phyloP scores from a whole-genome alignment of 2,888 invertebrate species.

The Eilema depressum region DNA sequence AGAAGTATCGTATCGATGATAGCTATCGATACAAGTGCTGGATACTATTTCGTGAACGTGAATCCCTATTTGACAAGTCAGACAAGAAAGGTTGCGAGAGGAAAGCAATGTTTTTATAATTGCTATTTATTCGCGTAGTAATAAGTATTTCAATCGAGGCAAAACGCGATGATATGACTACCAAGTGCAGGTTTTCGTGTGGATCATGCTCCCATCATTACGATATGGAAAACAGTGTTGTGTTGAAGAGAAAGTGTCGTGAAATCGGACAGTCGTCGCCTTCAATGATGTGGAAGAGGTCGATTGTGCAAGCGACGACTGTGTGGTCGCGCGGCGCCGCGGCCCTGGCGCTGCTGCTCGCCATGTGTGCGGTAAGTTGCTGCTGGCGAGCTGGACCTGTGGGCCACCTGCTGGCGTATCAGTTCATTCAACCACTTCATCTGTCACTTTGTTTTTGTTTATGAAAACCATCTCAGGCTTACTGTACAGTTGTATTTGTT shows the following conservation, averaged over 20 bases:
- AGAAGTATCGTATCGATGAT: not conserved
- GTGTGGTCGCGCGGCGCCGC: slow-evolving; percentile 59
- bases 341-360: slow-evolving; percentile 66
- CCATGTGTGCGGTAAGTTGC: slow-evolving; percentile 68
- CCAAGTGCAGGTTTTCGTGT: slow-evolving; percentile 45
- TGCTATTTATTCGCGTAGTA: slow-evolving; percentile 33
- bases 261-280: slow-evolving; percentile 82
- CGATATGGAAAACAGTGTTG: slow-evolving; percentile 57
- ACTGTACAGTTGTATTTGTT: not conserved
- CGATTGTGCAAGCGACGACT: slow-evolving; percentile 82
- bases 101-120: slow-evolving; percentile 42
- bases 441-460: slow-evolving; percentile 42
- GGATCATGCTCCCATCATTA: slow-evolving; percentile 64
- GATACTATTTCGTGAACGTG: not conserved
- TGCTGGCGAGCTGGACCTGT: not conserved
- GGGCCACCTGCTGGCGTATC: not conserved
- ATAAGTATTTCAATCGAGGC: slow-evolving; percentile 26
- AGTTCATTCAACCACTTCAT: not conserved
- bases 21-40: not conserved
- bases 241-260: slow-evolving; percentile 84
- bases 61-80: slow-evolving; percentile 40
- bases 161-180: slow-evolving; percentile 65
- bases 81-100: slow-evolving; percentile 37
- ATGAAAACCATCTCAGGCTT: slow-evolving; percentile 15
- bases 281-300: slow-evolving; percentile 86